Evolutionary conservation across 2,113 vertebrate genomes (phyloP), one percentile per base, ranked within the genome.

Genomic region (Regulus satrapa): DNA sequence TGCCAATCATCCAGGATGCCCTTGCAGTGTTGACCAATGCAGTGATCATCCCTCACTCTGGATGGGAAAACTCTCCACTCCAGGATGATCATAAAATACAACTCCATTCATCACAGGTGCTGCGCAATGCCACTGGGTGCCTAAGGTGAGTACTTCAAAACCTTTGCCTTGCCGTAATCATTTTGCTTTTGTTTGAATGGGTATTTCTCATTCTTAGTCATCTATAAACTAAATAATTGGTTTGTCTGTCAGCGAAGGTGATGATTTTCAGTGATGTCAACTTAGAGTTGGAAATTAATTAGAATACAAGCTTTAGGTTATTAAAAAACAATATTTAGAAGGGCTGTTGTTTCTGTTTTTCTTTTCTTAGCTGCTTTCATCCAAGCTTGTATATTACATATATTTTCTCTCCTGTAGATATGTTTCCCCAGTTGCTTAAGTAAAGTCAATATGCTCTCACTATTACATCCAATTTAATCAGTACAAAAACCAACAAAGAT

Each of bases 1-100:
- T 99, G 99, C 99, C 99, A 88, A 99, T 99, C 96, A 99, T 99
- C 98, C 99, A 99, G 97, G 99, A 99, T 64, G 99, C 99, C 79
- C 98, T 99, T 43, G 98, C 99, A 12, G 99, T 99, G 94, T 97
- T 99, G 97, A 99, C 99, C 97, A 99, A 99, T 26, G 98, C 99
- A 6, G 99, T 99, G 97, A 99, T 99, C 95, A 99, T 99, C 96
- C 99, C 99, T 49, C 99, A 99, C 97, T 99, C 99, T 0, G 98
- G 98, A 95, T 99, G 99, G 99, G 99, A 99, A 95, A 99, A 99
- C 81, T 99, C 99, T 54, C 99, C 99, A 2, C 99, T 99, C 81
- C 99, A 99, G 86, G 99, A 99, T 24, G 99, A 99, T 95, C 98
- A 98, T 95, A 99, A 99, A 97, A 98, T 99, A 81, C 99, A 99